These are phyloP conservation scores for Rambutsinella grinnellia DNA, from an alignment of 2,888 invertebrate genomes.

Conservation along the genomic window DNA sequence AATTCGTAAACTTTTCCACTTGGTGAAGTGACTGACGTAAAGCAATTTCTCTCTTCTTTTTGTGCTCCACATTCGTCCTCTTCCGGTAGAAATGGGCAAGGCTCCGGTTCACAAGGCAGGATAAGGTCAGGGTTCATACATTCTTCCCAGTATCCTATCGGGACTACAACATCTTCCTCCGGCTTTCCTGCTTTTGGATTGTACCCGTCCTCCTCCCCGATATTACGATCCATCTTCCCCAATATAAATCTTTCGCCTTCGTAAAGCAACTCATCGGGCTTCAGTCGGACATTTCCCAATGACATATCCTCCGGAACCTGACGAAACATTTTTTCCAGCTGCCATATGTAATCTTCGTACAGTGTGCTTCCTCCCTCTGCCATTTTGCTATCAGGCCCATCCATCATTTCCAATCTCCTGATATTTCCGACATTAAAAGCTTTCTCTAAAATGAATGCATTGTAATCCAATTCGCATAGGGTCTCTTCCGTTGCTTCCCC, in stretches of 20 bases:
- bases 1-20: slow-evolving; percentile 38
- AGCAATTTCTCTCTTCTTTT: too few relatives aligned
- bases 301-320: slow-evolving; percentile 39
- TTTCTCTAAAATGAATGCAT: slow-evolving; percentile 32
- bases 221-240: slow-evolving; percentile 25
- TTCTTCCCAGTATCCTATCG: too few relatives aligned
- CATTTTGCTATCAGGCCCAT: neutral
- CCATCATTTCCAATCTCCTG: slow-evolving; percentile 4
- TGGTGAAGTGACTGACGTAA: too few relatives aligned
- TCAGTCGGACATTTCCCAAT: slow-evolving; percentile 13
- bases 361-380: slow-evolving; percentile 12
- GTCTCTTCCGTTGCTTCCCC: slow-evolving; percentile 23
- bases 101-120: neutral
- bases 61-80: neutral
- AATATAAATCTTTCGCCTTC: slow-evolving; percentile 38
- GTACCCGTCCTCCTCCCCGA: slow-evolving; percentile 27
- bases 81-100: neutral
- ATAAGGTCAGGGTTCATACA: too few relatives aligned
- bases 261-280: slow-evolving; percentile 25
- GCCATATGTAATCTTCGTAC: slow-evolving; percentile 40
- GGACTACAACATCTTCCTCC: too few relatives aligned
- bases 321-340: slow-evolving; percentile 29
- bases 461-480: neutral
- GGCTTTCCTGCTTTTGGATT: slow-evolving; percentile 22
- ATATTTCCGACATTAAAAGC: slow-evolving; percentile 20